Evolutionary conservation across 2,797 vertebrate genomes (phyloP).

Genomic region (Dendrocincla fuliginosa): DNA sequence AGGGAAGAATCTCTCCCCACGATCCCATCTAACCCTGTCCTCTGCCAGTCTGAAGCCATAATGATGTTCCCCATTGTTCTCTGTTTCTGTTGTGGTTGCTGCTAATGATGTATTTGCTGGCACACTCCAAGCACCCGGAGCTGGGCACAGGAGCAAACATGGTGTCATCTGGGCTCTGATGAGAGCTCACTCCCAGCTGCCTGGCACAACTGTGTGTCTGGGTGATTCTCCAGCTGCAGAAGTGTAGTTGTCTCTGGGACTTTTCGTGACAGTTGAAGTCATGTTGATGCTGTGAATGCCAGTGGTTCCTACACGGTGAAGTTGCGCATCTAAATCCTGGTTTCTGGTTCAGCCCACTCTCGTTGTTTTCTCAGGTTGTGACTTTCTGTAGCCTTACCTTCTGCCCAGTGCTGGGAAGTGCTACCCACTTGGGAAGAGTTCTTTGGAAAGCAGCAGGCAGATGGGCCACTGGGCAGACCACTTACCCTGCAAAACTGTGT

Average conservation of each 20-base stretch:
- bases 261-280: background rate
- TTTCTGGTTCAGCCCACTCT: background rate
- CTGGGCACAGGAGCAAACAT: background rate
- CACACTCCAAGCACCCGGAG: background rate
- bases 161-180: background rate
- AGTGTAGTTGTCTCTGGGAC: background rate
- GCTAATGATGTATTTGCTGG: background rate
- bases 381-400: background rate
- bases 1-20: background rate
- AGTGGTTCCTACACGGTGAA: background rate
- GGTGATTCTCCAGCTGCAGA: background rate
- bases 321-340: fast-evolving
- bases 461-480: background rate
- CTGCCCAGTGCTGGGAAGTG: fast-evolving
- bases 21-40: no score
- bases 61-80: background rate
- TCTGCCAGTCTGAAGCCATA: background rate
- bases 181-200: background rate
- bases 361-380: background rate
- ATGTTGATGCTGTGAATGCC: background rate
- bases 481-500: background rate
- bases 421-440: background rate
- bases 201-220: background rate
- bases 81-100: background rate
- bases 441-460: background rate